phyloP scores from a whole-genome alignment of 2,113 vertebrate species.

The chimpanzee (Pan troglodytes) region DNA sequence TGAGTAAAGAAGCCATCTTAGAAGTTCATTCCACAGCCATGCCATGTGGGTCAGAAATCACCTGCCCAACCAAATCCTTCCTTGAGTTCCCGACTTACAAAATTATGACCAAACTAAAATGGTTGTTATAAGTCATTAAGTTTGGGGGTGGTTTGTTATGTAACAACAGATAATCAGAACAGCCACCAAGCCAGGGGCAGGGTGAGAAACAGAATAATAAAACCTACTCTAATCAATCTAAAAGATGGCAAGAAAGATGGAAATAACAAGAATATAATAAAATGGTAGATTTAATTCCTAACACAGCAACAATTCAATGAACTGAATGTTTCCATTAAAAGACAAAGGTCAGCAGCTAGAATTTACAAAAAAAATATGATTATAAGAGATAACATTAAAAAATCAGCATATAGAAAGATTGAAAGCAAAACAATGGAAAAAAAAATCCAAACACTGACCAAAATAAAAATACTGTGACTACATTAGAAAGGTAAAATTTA shows the following conservation, averaged over 20 bases:
- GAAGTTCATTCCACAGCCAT: neutral
- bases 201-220: constrained; percentile 3
- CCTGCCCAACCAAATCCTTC: neutral
- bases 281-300: neutral
- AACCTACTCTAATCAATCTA: neutral
- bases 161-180: neutral
- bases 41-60: neutral
- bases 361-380: neutral
- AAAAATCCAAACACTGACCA: neutral
- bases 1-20: neutral
- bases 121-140: neutral
- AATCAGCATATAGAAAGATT: neutral
- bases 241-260: neutral
- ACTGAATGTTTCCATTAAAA: constrained; percentile 11
- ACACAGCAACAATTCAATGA: neutral
- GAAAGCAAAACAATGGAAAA: neutral
- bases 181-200: neutral
- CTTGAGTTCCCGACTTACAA: neutral
- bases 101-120: neutral
- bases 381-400: neutral
- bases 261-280: neutral
- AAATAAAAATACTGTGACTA: neutral
- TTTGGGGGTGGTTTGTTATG: neutral
- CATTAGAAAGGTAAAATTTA: constrained; percentile 25
- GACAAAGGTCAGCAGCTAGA: neutral